Conservation (phyloP, 2,113 vertebrate genomes). For the Passer domesticus region DNA sequence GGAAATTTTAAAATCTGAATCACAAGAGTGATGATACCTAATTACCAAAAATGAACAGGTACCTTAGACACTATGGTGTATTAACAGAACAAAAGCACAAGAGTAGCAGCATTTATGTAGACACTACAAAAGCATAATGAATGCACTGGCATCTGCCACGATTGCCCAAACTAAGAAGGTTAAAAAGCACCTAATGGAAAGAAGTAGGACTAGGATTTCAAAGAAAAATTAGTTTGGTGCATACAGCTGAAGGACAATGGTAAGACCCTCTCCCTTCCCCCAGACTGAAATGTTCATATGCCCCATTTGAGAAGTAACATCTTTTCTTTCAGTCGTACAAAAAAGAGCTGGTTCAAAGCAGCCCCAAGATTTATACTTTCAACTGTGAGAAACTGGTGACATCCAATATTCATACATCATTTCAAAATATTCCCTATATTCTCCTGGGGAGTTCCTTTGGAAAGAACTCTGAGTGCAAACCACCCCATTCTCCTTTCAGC, state of each 20-base stretch:
- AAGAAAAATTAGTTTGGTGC: background rate
- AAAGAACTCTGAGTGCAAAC: background rate
- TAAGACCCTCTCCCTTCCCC: rapidly evolving
- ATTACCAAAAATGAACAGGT: background rate
- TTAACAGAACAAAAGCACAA: background rate
- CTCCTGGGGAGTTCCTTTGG: background rate
- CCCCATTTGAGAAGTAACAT: background rate
- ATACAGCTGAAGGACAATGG: background rate
- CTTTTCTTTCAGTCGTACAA: background rate
- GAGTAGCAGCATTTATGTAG: background rate
- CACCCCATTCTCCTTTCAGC: background rate
- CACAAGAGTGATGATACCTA: background rate
- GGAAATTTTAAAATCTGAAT: background rate
- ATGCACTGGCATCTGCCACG: background rate
- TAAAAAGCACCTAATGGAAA: background rate
- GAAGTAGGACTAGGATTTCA: background rate
- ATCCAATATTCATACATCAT: background rate
- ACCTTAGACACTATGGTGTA: background rate
- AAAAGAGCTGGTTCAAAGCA: background rate
- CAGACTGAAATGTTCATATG: rapidly evolving
- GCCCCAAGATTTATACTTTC: background rate
- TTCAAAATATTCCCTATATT: background rate
- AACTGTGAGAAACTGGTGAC: background rate
- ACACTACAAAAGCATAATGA: background rate
- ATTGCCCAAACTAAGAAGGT: rapidly evolving